A percentile compares a stretch with the other conserved stretches of the same genome.
Conservation (phyloP, 2,113 vertebrate species). For the Bettongia penicillata region DNA sequence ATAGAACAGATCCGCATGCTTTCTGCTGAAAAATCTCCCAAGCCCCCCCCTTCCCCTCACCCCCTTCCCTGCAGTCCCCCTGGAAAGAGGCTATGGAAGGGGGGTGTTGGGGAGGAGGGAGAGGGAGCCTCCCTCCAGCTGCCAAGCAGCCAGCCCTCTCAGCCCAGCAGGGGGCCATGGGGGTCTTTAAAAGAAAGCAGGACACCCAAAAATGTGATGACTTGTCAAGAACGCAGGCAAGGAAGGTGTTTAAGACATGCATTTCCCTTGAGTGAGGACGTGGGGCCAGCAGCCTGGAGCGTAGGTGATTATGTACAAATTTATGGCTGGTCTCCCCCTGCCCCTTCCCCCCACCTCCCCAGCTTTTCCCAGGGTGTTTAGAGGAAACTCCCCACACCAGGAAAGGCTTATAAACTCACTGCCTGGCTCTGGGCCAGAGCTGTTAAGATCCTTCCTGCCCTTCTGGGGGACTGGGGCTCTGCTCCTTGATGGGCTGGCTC, state of each 20-base stretch:
- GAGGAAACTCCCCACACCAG: neutral
- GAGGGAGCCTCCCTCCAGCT: neutral
- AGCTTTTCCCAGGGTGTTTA: neutral
- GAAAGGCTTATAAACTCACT: neutral
- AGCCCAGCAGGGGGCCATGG: neutral
- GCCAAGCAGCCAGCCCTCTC: neutral
- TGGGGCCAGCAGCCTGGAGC: neutral
- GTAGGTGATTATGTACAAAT: neutral
- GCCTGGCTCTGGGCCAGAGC: neutral
- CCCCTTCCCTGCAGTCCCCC: neutral
- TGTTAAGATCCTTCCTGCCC: neutral
- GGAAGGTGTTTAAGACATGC: neutral
- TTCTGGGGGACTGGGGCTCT: neutral
- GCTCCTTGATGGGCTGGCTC: neutral
- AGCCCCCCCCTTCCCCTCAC: neutral
- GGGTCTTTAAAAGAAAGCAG: neutral
- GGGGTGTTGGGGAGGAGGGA: neutral
- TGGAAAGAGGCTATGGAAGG: neutral
- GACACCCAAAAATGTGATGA: neutral
- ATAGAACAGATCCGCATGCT: neutral
- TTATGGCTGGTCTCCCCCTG: neutral
- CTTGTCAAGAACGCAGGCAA: neutral
- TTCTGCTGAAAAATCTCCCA: neutral
- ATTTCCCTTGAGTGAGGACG: neutral
- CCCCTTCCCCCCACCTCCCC: neutral